Percentiles rank a stretch among this genome's conserved stretches.
These are phyloP conservation scores for Melipona quadrifasciata DNA, from an alignment of 1,140 invertebrate species.

Conservation along the genomic window DNA sequence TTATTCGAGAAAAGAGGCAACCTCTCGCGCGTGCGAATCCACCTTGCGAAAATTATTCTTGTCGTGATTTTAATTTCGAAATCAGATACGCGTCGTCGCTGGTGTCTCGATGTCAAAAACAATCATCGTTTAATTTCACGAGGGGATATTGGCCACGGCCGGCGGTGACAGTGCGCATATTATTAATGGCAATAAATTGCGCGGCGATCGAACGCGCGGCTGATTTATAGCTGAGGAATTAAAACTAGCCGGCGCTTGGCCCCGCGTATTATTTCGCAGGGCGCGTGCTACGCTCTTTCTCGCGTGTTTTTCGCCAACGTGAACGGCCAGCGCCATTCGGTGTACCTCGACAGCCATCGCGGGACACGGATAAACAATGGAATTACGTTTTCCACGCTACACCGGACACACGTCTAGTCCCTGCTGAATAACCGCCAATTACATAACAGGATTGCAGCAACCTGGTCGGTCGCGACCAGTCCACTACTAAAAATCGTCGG, in stretches of 20 bases:
- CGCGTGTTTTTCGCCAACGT: neutral
- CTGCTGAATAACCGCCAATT: conserved; percentile 21
- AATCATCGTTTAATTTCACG: conserved; percentile 25
- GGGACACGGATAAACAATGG: conserved; percentile 35
- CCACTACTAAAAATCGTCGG: neutral
- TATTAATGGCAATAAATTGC: conserved; percentile 33
- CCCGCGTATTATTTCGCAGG: neutral
- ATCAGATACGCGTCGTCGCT: neutral
- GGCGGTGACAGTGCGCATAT: conserved; percentile 21
- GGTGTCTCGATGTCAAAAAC: conserved; percentile 22
- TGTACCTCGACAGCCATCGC: conserved; percentile 11
- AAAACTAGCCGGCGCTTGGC: neutral
- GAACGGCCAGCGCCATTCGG: neutral
- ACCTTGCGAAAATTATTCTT: too few species aligned
- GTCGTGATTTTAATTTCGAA: conserved; percentile 16
- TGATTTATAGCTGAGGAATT: conserved; percentile 30
- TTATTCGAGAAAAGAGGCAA: too few species aligned
- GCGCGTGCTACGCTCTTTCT: too few species aligned
- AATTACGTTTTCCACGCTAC: conserved; percentile 29
- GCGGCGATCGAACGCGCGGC: neutral
- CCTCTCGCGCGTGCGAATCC: too few species aligned
- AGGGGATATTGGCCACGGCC: conserved; percentile 21
- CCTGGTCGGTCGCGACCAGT: too few species aligned
- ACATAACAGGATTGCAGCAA: neutral
- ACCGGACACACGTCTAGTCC: neutral